Conservation (phyloP, 1,140 invertebrate genomes). For the Platyscapa corneri region DNA sequence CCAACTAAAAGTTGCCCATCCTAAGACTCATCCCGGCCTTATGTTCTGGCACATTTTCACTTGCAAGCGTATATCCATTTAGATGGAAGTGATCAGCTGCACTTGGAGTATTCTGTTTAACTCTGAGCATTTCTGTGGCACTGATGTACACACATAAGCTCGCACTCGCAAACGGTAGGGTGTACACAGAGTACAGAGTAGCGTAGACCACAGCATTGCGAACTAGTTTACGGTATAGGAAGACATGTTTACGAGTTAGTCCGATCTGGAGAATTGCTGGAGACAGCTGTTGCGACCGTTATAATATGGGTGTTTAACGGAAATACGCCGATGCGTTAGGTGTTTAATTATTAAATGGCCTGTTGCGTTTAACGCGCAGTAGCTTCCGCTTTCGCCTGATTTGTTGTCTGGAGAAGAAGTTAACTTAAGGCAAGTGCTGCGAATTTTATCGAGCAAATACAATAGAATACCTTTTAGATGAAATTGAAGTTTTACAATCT, state of each 20-base stretch:
- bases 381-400: neutral
- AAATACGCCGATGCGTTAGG: neutral
- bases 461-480: neutral
- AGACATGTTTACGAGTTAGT: slow-evolving; percentile 11
- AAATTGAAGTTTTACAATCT: neutral
- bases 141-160: neutral
- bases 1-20: too few species aligned
- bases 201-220: neutral
- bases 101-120: neutral
- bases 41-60: neutral
- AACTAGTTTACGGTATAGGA: neutral
- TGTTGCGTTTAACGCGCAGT: neutral
- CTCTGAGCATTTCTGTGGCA: neutral
- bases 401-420: neutral
- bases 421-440: neutral
- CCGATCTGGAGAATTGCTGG: neutral
- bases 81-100: neutral
- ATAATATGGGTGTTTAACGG: too few species aligned
- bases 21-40: neutral
- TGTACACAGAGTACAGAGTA: neutral
- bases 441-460: neutral
- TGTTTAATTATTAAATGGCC: slow-evolving; percentile 21
- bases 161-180: too few species aligned
- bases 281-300: neutral
- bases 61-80: neutral